These are phyloP conservation scores for Emmelina monodactyla DNA, from an alignment of 2,888 invertebrate species.

Conservation along the genomic window DNA sequence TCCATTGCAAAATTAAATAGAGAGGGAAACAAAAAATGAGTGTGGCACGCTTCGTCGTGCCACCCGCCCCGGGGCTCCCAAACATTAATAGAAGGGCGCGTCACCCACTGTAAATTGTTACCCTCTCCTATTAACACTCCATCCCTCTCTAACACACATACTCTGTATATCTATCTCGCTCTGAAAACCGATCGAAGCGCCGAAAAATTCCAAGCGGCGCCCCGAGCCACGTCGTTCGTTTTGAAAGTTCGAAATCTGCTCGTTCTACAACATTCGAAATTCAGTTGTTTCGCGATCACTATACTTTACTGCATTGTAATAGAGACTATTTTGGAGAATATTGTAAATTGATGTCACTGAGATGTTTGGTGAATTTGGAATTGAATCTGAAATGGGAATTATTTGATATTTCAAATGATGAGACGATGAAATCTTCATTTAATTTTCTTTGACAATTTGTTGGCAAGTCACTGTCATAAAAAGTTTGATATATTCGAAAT, in stretches of 20 bases:
- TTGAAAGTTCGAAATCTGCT: conserved; percentile 22
- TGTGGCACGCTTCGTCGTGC: conserved; percentile 42
- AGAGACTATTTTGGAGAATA: no score
- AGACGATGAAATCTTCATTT: no score
- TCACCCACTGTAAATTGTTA: conserved; percentile 54
- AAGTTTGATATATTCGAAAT: no score
- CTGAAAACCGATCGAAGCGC: conserved; percentile 34
- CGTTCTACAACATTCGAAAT: conserved; percentile 35
- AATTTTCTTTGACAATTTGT: no score
- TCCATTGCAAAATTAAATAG: conserved; percentile 62
- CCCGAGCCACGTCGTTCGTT: conserved; percentile 37
- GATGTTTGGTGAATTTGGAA: no score
- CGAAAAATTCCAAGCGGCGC: conserved; percentile 27
- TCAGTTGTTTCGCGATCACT: no score
- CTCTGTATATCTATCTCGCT: conserved; percentile 22
- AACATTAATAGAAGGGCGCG: conserved; percentile 44
- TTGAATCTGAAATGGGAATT: no score
- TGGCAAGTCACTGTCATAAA: no score
- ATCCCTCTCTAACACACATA: conserved; percentile 25
- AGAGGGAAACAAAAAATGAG: conserved; percentile 56
- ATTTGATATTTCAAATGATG: no score
- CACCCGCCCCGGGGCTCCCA: conserved; percentile 42
- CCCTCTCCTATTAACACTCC: conserved; percentile 36
- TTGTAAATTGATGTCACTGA: no score
- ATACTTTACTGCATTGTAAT: no score